Evolutionary conservation across 2,113 vertebrate species (phyloP), one percentile per base, ranked within the genome.

Genomic region (Chlorodrepanis virens): DNA sequence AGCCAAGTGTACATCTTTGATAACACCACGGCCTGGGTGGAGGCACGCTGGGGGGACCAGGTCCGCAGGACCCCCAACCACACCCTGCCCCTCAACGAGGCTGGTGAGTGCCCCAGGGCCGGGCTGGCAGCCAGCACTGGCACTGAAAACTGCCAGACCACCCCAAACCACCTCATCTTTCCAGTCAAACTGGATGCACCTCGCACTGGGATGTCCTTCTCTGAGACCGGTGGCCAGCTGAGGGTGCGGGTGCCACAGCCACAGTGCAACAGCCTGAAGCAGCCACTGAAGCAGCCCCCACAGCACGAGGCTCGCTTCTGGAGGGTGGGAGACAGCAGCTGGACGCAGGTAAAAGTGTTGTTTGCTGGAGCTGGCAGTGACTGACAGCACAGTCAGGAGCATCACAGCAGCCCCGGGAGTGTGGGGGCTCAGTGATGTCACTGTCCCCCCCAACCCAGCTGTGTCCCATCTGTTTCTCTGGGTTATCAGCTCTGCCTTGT

Each of bases 1-100:
- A 83, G 6, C 3, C 7, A n/a, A 0, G 11, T 98, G 31, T 47
- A 92, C 1, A 21, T 91, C 54, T 44, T 87, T 1, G 4, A 28
- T 2, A 63, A 56, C 0, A 44, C 82, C 67, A 97, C 95, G 0
- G 74, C 96, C 77, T 98, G 97, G 97, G 97, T 98, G 87, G 97
- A 98, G 52, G 95, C 96, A 1, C 39, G 15, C 2, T 3, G 56
- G 59, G 14, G 83, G 47, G 5, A 15, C 8, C 25, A 72, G 25
- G 0, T 45, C 81, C 39, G 18, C 61, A 57, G 39, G 57, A 98
- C 98, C 2, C 85, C 81, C 11, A 72, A 89, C 35, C 22, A 88
- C 29, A 96, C 96, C 0, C 33, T 98, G 54, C 14, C 37, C 24
- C 85, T 98, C 11, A 4, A 29, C 6, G 2, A 71, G 10, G 93